Base-by-base conservation (phyloP, 1,140 invertebrate species). In the Chelonus insularis region DNA sequence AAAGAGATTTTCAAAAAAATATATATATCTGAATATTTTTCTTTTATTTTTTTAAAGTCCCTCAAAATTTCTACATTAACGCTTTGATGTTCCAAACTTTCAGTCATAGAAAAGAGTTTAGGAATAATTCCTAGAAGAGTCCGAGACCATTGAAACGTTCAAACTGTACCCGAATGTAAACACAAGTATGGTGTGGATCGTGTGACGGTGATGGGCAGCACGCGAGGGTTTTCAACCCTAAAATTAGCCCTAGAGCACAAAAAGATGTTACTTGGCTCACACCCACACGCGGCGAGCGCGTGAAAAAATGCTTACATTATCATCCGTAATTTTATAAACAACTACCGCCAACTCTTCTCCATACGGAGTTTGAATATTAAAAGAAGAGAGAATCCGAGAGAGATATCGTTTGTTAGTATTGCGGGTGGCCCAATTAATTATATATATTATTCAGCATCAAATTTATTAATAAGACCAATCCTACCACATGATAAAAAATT, bases 251-350 rank as follows among this genome's bases (percentile, higher is more conserved):
- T 66, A 64, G 54, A 71, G 72, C 68, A 58, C 66, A 56, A 63
- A 2, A 29, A 16, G 36, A 52, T n/a, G 52, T 54, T 55, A 66
- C 66, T 47, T 51, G 34, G 20, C 67, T 69, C 66, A 39, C 64
- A 72, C 67, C 67, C 64, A 71, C 67, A 68, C 71, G 70, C 63
- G 64, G 72, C 62, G 66, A 72, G 70, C 71, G 75, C 71, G 74
- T 77, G 74, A 80, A 75, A 78, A 78, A 78, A 78, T 77, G 78
- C 78, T 79, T 79, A 79, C 76, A 79, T 79, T 80, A 79, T 80
- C 78, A 80, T 80, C 67, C 67, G 77, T 80, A 80, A 79, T 79
- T 79, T 77, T 69, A 74, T 79, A 80, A 79, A 79, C 78, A 72
- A 54, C 50, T 45, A 54, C 52, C 34, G 52, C 52, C 36, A 55